Evolutionary conservation across 2,888 invertebrate species (phyloP).

Genomic region (Frankliniella intonsa): DNA sequence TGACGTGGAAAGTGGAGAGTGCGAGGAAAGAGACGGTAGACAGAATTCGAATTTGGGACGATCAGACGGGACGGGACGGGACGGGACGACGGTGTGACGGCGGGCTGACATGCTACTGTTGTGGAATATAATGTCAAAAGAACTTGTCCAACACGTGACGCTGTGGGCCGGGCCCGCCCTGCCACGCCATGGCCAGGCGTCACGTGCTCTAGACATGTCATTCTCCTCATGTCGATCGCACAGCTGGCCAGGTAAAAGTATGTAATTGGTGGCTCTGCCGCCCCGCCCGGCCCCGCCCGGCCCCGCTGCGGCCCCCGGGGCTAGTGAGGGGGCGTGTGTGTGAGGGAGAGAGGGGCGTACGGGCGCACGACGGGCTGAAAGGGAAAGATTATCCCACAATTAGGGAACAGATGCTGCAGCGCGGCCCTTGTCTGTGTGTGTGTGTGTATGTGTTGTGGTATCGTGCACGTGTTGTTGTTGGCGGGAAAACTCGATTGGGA

Average conservation of each 20-base stretch:
- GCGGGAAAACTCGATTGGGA: neutral
- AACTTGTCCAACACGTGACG: neutral
- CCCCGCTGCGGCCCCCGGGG: neutral
- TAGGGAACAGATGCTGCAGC: slow-evolving; percentile 19
- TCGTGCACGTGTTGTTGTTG: neutral
- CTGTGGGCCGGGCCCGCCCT: neutral
- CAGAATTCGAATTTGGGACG: too few relatives aligned
- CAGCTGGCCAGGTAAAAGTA: slow-evolving; percentile 11
- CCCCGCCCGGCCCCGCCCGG: neutral
- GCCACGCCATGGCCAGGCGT: neutral
- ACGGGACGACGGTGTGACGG: neutral
- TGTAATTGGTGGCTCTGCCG: neutral
- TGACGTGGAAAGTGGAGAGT: too few relatives aligned
- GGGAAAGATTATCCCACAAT: slow-evolving; percentile 20
- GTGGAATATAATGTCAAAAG: too few relatives aligned
- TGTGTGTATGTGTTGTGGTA: neutral
- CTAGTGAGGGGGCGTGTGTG: neutral
- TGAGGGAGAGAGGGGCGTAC: neutral
- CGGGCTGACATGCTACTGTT: neutral
- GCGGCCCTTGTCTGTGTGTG: neutral
- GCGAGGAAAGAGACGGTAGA: too few relatives aligned
- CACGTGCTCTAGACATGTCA: neutral
- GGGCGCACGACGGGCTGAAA: neutral
- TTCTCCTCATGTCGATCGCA: slow-evolving; percentile 2
- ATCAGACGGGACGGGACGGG: neutral